phyloP scores from a whole-genome alignment of 2,888 invertebrate genomes.

The Gnatocerus cornutus region DNA sequence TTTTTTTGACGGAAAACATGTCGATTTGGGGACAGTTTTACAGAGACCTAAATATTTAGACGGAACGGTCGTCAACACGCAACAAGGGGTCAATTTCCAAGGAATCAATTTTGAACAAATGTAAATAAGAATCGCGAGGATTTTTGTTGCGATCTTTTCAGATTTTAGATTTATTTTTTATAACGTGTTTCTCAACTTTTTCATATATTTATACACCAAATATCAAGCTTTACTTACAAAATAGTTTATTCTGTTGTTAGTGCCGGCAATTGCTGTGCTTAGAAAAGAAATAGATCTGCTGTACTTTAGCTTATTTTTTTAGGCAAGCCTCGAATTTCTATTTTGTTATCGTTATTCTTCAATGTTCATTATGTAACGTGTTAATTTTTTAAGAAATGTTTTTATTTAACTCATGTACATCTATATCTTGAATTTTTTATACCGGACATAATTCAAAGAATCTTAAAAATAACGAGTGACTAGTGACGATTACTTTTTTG shows the following conservation, averaged over 20 bases:
- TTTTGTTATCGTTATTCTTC: no score
- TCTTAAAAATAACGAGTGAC: no score
- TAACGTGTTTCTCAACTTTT: not conserved
- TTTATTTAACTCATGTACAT: no score
- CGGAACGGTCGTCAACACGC: constrained; percentile 58
- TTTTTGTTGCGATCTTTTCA: not conserved
- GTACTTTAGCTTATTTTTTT: no score
- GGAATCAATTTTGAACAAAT: constrained; percentile 86
- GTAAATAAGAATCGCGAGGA: constrained; percentile 70
- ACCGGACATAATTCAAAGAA: no score
- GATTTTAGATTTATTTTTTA: constrained; percentile 29
- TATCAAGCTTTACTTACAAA: constrained; percentile 26
- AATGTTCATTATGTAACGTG: no score
- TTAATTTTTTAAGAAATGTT: no score
- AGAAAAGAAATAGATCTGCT: no score
- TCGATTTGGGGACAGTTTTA: constrained; percentile 80
- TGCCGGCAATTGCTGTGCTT: no score
- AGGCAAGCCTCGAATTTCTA: no score
- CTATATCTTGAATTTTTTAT: no score
- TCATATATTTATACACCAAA: constrained; percentile 42
- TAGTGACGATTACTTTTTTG: no score
- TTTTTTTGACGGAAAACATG: constrained; percentile 81
- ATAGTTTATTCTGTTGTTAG: not conserved
- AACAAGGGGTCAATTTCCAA: constrained; percentile 81
- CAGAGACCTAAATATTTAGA: constrained; percentile 67